phyloP scores from a whole-genome alignment of 2,797 vertebrate genomes.

The Cephalopachus bancanus region DNA sequence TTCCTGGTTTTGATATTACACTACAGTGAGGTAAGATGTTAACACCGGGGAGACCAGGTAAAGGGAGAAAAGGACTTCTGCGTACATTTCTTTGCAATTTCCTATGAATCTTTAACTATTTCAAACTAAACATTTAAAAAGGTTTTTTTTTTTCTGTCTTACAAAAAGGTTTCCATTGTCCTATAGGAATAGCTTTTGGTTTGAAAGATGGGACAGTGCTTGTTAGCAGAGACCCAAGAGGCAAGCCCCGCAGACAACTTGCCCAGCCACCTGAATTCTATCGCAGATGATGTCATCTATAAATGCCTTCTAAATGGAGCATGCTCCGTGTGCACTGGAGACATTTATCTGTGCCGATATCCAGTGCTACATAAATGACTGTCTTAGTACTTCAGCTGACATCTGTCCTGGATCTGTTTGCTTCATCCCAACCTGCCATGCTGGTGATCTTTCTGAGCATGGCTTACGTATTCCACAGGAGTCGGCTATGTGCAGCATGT shows the following conservation, averaged over 20 bases:
- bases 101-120: neutral
- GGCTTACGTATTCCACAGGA: neutral
- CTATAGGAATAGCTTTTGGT: neutral
- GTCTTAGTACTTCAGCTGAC: neutral
- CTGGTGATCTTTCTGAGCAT: neutral
- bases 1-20: neutral
- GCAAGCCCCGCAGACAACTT: neutral
- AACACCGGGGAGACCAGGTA: neutral
- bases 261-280: neutral
- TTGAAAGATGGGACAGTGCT: neutral
- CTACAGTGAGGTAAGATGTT: neutral
- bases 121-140: neutral
- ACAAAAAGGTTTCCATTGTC: neutral
- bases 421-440: neutral
- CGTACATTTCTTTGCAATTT: conserved; percentile 2
- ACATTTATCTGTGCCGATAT: neutral
- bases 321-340: neutral
- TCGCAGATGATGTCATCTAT: neutral
- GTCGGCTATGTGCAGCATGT: neutral
- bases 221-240: neutral
- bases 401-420: neutral
- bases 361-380: neutral
- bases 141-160: neutral
- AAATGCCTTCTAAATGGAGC: neutral
- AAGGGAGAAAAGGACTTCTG: neutral